These are phyloP conservation scores for Drosophila burlai DNA, from an alignment of 1,140 invertebrate genomes.

Conservation along the genomic window DNA sequence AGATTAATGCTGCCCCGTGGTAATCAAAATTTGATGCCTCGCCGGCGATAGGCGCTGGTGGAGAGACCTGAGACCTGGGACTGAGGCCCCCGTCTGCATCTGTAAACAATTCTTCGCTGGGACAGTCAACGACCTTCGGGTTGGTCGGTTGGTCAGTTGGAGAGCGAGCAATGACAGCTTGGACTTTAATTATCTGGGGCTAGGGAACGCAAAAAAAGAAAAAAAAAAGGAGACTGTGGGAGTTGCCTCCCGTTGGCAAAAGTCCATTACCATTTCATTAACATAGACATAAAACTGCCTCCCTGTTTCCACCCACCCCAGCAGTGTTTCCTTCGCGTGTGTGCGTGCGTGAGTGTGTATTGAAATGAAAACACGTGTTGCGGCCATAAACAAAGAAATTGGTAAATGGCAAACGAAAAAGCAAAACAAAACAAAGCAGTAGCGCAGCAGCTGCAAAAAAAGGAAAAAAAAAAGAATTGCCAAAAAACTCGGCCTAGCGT, in stretches of 20 bases:
- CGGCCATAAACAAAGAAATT: conserved; percentile 80
- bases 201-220: conserved; percentile 10
- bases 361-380: conserved; percentile 80
- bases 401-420: conserved; percentile 56
- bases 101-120: conserved; percentile 23
- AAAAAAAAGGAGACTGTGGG: conserved; percentile 15
- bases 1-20: conserved; percentile 40
- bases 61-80: conserved; percentile 4
- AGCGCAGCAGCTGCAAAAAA: conserved; percentile 6
- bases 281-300: conserved; percentile 70
- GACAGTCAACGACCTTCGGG: conserved; percentile 41
- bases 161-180: conserved; percentile 32
- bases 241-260: conserved; percentile 8
- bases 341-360: conserved; percentile 47
- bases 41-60: conserved; percentile 25
- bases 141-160: conserved; percentile 14
- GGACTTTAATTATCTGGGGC: conserved; percentile 52
- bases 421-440: conserved; percentile 37
- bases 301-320: conserved; percentile 1
- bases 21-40: conserved; percentile 51
- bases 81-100: conserved; percentile 19
- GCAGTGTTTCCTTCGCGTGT: neutral
- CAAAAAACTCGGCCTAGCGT: conserved; percentile 62
- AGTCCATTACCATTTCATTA: conserved; percentile 78
- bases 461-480: conserved; percentile 30